Evolutionary conservation across 1,140 invertebrate species (phyloP).

Genomic region (Brevipalpus yothersi): DNA sequence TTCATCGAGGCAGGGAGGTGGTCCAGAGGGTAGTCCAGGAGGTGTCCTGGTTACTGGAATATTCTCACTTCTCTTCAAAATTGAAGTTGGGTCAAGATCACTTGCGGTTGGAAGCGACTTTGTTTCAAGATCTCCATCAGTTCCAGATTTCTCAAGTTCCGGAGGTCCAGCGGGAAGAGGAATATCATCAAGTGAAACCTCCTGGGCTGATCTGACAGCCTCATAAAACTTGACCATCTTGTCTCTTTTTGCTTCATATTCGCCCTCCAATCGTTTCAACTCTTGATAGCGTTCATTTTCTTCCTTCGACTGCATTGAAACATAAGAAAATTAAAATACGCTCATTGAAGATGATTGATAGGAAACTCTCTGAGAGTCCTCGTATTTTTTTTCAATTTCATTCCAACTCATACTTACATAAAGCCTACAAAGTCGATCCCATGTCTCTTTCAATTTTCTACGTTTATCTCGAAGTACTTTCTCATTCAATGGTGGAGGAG

Average conservation of each 20-base stretch:
- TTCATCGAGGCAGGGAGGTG: slow-evolving; percentile 29
- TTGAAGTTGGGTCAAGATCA: slow-evolving; percentile 23
- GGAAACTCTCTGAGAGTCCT: background rate
- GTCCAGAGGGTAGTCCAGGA: slow-evolving; percentile 63
- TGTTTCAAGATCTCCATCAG: background rate
- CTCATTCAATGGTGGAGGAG: slow-evolving; percentile 77
- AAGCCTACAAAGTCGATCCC: slow-evolving; percentile 73
- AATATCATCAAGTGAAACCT: slow-evolving; percentile 89
- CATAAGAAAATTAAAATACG: background rate
- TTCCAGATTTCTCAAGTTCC: background rate
- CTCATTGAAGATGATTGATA: background rate
- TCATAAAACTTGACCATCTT: slow-evolving; percentile 71
- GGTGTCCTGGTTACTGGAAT: slow-evolving; percentile 27
- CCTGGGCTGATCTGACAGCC: slow-evolving; percentile 71
- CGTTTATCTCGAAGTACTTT: slow-evolving; percentile 89
- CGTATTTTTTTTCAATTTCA: background rate
- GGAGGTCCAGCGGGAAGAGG: slow-evolving; percentile 43
- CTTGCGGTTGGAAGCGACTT: slow-evolving; percentile 21
- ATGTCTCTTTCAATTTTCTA: slow-evolving; percentile 80
- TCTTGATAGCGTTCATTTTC: slow-evolving; percentile 80
- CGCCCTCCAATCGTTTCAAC: slow-evolving; percentile 60
- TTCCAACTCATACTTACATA: slow-evolving; percentile 50
- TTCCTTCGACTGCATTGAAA: slow-evolving; percentile 55
- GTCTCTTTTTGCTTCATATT: slow-evolving; percentile 69
- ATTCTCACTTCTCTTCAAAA: slow-evolving; percentile 38